These are phyloP conservation scores for Limanda limanda DNA, from an alignment of 2,113 vertebrate species.

Conservation along the genomic window DNA sequence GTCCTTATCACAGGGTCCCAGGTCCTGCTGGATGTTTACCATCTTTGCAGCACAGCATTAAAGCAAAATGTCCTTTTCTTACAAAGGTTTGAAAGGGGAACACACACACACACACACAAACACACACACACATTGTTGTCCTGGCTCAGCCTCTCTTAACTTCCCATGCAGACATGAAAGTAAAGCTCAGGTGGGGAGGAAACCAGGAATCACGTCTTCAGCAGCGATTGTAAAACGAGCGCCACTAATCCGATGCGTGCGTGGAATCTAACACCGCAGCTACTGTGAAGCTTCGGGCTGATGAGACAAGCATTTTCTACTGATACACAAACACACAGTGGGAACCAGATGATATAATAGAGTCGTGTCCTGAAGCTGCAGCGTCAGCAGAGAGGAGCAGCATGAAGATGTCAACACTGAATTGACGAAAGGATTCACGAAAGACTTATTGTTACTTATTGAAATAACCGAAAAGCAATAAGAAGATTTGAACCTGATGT, in stretches of 20 bases:
- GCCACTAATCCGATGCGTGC: constrained; percentile 26
- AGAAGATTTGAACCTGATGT: neutral
- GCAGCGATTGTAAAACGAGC: constrained; percentile 22
- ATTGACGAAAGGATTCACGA: neutral
- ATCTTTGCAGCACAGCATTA: neutral
- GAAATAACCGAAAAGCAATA: neutral
- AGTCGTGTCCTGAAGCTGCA: constrained; percentile 29
- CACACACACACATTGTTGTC: neutral
- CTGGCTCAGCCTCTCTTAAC: constrained; percentile 43
- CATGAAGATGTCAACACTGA: neutral
- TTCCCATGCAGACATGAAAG: constrained; percentile 52
- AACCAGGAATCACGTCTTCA: constrained; percentile 26
- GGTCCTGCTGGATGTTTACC: constrained; percentile 66
- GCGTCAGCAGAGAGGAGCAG: neutral
- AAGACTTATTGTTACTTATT: too few species aligned
- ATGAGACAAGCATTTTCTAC: constrained; percentile 50
- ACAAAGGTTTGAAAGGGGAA: constrained; percentile 5
- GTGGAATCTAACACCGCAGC: constrained; percentile 27
- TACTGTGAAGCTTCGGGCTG: constrained; percentile 18
- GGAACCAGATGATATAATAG: neutral
- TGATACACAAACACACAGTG: constrained; percentile 27
- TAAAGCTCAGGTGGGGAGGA: constrained; percentile 40
- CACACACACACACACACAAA: neutral
- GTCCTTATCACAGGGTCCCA: constrained; percentile 60
- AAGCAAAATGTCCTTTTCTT: constrained; percentile 8